Base-by-base conservation (phyloP, 2,888 invertebrate species). In the Drosophila nigricruria region DNA sequence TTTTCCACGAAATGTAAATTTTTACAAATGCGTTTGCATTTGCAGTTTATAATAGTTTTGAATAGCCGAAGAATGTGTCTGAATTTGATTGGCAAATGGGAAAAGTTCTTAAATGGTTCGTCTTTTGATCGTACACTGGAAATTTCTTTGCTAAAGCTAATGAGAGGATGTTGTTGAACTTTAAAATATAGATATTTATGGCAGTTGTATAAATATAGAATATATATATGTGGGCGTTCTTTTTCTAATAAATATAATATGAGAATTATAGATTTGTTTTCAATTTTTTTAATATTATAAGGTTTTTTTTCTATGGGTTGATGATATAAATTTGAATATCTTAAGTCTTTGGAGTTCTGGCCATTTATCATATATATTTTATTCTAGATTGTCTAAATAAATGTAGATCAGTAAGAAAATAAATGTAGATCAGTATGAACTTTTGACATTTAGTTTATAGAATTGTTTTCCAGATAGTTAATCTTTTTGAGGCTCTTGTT, bases 71-170 rank as follows among this genome's bases (percentile, higher is more conserved):
- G 77, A 77, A 59, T 45, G 49, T 79, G 76, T 60, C 65, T 23
- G 38, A 25, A 25, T 66, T 76, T 79, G 79, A 82, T 79, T 79
- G 79, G 83, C 79, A 79, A 82, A 79, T 79, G 83, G 59, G 77
- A 69, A 82, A 77, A 79, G 50, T 77, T 73, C 56, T 56, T 57
- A 36, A 30, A 47, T 52, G 20, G 30, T 42, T 80, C 80, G 25
- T 53, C 60, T 81, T 81, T 81, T 83, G 84, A 83, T 81, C 81
- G 30, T 57, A n/a, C 30, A 20, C n/a, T 40, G 23, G 14, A 36
- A 25, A 72, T 53, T 40, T 30, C 18, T 6, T 52, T 43, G 67
- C 50, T 36, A 64, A 49, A 73, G 47, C 42, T 60, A 56, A 45
- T 43, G 53, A 58, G 56, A 63, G 75, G 69, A 74, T 74, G 16